Evolutionary conservation across 1,140 invertebrate genomes (phyloP).

Genomic region (Ostrea denselamellosa): DNA sequence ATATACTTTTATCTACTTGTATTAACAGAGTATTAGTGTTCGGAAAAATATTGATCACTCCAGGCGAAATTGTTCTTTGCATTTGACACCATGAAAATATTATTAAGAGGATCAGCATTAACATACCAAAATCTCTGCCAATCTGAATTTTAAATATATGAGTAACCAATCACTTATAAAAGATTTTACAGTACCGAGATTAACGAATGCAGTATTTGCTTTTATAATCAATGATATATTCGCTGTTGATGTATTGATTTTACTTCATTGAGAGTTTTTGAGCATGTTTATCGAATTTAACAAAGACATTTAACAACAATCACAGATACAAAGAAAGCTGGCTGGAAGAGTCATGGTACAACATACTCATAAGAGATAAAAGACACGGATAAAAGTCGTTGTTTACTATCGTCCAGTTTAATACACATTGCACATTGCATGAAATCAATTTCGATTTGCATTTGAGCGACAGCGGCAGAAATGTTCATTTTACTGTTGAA

Average conservation of each 20-base stretch:
- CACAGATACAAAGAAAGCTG: too few relatives aligned
- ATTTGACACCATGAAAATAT: conserved; percentile 20
- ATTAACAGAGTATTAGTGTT: background rate
- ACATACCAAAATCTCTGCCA: conserved; percentile 32
- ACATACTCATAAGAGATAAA: too few relatives aligned
- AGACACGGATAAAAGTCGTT: too few relatives aligned
- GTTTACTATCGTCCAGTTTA: too few relatives aligned
- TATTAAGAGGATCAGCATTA: conserved; percentile 38
- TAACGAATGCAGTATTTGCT: background rate
- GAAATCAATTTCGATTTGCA: too few relatives aligned
- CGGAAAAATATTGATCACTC: background rate
- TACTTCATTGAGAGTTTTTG: too few relatives aligned
- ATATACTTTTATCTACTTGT: background rate
- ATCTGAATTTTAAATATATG: conserved; percentile 34
- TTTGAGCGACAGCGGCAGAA: too few relatives aligned
- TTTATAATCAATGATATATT: background rate
- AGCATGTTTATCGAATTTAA: background rate
- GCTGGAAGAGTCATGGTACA: too few relatives aligned
- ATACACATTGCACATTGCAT: too few relatives aligned
- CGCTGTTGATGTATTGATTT: background rate
- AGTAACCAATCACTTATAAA: conserved; percentile 8
- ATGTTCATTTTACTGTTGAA: too few relatives aligned
- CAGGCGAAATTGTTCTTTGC: conserved; percentile 16
- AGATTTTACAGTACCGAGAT: background rate
- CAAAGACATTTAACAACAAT: background rate